Percentiles rank a stretch among this genome's conserved stretches.
These are phyloP conservation scores for Malurus leucopterus DNA, from an alignment of 2,797 vertebrate species.

Conservation along the genomic window DNA sequence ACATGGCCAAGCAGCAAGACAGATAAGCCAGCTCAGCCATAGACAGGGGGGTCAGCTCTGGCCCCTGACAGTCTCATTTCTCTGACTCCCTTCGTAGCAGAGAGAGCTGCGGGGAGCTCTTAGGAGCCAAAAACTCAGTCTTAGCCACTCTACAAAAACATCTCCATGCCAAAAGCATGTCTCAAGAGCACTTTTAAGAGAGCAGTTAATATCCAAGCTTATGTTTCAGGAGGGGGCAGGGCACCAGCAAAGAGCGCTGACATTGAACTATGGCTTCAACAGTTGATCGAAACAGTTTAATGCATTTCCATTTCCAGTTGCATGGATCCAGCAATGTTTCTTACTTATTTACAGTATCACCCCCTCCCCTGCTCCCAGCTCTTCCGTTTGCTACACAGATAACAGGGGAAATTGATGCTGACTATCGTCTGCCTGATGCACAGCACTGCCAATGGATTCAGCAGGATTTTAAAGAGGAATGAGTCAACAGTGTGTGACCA, in stretches of 20 bases:
- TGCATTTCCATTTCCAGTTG: constrained; percentile 53
- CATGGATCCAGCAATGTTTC: constrained; percentile 26
- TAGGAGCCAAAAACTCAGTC: neutral
- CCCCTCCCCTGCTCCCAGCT: neutral
- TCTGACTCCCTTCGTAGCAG: neutral
- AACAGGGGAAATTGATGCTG: constrained; percentile 48
- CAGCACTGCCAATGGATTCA: constrained; percentile 31
- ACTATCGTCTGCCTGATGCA: constrained; percentile 18
- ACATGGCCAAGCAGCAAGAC: neutral
- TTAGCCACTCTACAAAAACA: neutral
- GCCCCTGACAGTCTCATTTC: neutral
- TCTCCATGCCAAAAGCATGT: neutral
- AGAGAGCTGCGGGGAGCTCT: neutral
- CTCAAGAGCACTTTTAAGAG: constrained; percentile 37
- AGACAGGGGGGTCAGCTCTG: neutral
- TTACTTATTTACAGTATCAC: constrained; percentile 52
- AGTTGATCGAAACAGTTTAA: constrained; percentile 46
- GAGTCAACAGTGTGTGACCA: constrained; percentile 37
- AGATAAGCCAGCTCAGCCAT: neutral
- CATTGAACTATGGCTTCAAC: constrained; percentile 31
- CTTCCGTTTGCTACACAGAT: constrained; percentile 18
- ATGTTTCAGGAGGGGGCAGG: constrained; percentile 1
- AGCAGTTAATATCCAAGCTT: constrained; percentile 33
- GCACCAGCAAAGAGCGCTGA: neutral
- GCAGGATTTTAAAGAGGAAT: constrained; percentile 40